Conservation (phyloP, 92 coral and sea anemone genomes). For the Scolanthus callimorphus region DNA sequence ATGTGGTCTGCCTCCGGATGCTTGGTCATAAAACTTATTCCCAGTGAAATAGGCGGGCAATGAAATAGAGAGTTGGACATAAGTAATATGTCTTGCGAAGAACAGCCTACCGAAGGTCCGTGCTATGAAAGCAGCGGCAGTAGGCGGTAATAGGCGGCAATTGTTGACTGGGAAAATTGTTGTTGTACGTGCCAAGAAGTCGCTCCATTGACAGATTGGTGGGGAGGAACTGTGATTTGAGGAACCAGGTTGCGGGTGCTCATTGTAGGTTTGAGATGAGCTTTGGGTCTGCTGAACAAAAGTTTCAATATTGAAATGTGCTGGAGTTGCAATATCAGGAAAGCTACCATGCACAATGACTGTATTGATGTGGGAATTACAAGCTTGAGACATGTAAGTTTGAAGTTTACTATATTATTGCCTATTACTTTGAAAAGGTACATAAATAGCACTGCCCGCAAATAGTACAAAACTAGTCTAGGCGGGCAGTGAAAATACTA, state of each 20-base stretch:
- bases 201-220: neutral
- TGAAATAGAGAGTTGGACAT: neutral
- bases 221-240: neutral
- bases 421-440: too few relatives aligned
- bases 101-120: neutral
- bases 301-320: slow-evolving; percentile 9
- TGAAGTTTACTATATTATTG: too few relatives aligned
- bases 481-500: too few relatives aligned
- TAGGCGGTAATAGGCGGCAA: neutral
- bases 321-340: neutral
- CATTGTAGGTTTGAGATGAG: neutral
- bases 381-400: neutral
- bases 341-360: neutral
- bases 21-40: neutral
- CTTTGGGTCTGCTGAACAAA: slow-evolving; percentile 7
- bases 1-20: neutral
- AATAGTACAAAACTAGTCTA: too few relatives aligned
- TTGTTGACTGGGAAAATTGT: too few relatives aligned
- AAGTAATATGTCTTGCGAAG: too few relatives aligned
- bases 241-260: neutral
- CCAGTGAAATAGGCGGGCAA: neutral
- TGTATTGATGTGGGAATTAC: neutral
- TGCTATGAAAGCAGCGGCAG: neutral
- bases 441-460: too few relatives aligned
- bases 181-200: neutral